A percentile compares a stretch with the other conserved stretches of the same genome.
Evolutionary conservation across 2,113 vertebrate species (phyloP).

Genomic region (Pyrgilauda ruficollis): DNA sequence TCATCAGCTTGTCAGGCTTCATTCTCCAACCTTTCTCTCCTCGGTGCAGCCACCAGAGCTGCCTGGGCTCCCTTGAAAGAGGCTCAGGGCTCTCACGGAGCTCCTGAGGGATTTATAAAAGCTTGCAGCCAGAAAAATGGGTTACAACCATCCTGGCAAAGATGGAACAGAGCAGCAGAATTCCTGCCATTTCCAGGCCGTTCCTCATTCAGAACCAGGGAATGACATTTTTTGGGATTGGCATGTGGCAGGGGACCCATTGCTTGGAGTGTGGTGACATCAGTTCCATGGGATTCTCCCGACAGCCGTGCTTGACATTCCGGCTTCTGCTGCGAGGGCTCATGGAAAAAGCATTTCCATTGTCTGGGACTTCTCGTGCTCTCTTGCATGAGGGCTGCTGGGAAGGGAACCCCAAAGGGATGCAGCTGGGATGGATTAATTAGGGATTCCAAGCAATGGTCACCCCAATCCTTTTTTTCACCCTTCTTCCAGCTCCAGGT

Average conservation of each 20-base stretch:
- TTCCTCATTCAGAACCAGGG: not conserved
- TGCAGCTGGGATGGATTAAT: slow-evolving; percentile 32
- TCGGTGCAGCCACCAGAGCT: not conserved
- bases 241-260: not conserved
- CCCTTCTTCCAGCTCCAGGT: no score
- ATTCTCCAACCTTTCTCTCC: slow-evolving; percentile 18
- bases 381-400: not conserved
- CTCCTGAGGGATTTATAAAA: not conserved
- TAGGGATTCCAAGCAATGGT: not conserved
- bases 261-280: not conserved
- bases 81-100: fast-evolving
- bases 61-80: not conserved
- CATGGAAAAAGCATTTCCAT: slow-evolving; percentile 50
- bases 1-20: slow-evolving; percentile 62
- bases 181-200: not conserved
- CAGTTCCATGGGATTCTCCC: not conserved
- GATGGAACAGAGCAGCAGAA: fast-evolving
- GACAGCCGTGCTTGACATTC: not conserved
- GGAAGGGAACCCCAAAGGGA: slow-evolving; percentile 2
- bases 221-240: not conserved
- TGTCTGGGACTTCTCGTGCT: slow-evolving; percentile 43
- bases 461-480: not conserved
- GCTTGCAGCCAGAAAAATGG: not conserved
- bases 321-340: not conserved
- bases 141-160: not conserved